phyloP scores from a whole-genome alignment of 2,888 invertebrate genomes.

The Mimas tiliae region DNA sequence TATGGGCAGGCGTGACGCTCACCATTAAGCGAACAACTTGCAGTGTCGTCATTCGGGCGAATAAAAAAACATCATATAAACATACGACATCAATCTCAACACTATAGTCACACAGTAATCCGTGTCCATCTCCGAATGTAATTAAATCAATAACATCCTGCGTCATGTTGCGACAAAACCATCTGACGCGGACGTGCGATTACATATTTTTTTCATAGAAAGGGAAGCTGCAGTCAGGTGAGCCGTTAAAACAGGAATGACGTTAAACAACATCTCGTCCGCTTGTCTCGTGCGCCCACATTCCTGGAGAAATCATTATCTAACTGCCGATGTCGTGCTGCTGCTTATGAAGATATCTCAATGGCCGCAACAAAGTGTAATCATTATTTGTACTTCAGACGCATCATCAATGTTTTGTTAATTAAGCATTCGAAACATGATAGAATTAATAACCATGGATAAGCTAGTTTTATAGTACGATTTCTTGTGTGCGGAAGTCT shows the following conservation, averaged over 20 bases:
- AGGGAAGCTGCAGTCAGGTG: slow-evolving; percentile 51
- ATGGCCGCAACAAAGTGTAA: slow-evolving; percentile 16
- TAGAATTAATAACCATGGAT: background rate
- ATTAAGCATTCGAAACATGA: background rate
- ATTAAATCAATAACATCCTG: slow-evolving; percentile 34
- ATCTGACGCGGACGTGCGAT: slow-evolving; percentile 33
- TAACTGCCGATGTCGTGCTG: slow-evolving; percentile 32
- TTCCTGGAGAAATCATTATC: slow-evolving; percentile 60
- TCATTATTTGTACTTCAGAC: background rate
- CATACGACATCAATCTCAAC: too few relatives aligned
- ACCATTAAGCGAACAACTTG: too few relatives aligned
- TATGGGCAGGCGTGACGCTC: too few relatives aligned
- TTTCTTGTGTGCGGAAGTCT: background rate
- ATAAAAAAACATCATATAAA: too few relatives aligned
- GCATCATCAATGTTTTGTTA: background rate
- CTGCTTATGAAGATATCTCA: slow-evolving; percentile 29
- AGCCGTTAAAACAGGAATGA: slow-evolving; percentile 53
- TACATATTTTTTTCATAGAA: slow-evolving; percentile 44
- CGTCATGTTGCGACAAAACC: slow-evolving; percentile 38
- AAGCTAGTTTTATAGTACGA: background rate
- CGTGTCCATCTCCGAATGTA: background rate
- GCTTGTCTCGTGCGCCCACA: slow-evolving; percentile 49
- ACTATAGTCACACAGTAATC: background rate
- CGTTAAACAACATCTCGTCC: slow-evolving; percentile 47
- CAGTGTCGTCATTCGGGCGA: too few relatives aligned